Evolutionary conservation across 2,797 vertebrate genomes (phyloP), one percentile per base, ranked within the genome.

Genomic region (Cygnus olor): DNA sequence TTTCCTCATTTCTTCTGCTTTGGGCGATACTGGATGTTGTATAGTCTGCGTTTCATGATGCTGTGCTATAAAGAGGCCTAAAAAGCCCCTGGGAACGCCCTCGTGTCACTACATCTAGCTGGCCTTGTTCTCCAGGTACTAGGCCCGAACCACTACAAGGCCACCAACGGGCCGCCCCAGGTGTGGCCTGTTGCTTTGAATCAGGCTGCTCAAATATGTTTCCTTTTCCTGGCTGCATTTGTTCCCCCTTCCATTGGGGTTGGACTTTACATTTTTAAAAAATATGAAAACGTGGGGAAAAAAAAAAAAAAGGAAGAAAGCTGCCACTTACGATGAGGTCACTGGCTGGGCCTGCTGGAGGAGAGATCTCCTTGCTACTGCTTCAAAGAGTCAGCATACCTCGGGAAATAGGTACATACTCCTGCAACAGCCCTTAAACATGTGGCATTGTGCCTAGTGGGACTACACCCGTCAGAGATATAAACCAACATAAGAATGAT

Each of bases 261-360:
- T 72, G 27, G 13, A 7, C 25, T 56, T 91, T 84, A 76, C 1
- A 5, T 79, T 86, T 30, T 86, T 91, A 27, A 88, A 79, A 94
- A 66, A 78, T 0, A 5, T 7, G 0, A 15, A 32, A 15, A 81
- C 49, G 8, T 24, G 11, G 3, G 47, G 47, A 28, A 65, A 6
- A 40, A 28, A 91, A 91, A 51, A 25, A 49, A 51, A 47, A 47
- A 51, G 42, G 15, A 68, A 3, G 0, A 54, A 88, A 66, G 12
- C 14, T 80, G 77, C 44, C 13, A 25, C 16, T 7, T 57, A 6
- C 61, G 49, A 88, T 49, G 28, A 11, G 3, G 9, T 68, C 32
- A 28, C 12, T 72, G 38, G 18, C 45, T 60, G 45, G n/a, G 13
- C n/a, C 69, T 90, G 36, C 42, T 70, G 24, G 56, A 77, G n/a